Conservation (phyloP, 2,888 invertebrate genomes). For the Aquatica leii region DNA sequence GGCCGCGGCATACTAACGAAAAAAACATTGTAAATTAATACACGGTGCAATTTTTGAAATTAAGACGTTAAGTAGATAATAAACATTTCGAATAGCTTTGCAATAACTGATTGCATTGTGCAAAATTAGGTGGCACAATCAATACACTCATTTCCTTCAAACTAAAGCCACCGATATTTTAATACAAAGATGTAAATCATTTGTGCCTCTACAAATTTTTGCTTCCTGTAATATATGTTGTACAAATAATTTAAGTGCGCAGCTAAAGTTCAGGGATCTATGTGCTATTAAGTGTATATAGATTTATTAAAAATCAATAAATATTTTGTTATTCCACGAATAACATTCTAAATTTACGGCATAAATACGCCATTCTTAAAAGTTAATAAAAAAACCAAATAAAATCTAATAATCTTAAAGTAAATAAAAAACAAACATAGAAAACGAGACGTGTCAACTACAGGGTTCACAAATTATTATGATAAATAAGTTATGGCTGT, state of each 20-base stretch:
- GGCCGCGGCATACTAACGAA: slow-evolving; percentile 76
- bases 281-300: slow-evolving; percentile 28
- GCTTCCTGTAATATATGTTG: slow-evolving; percentile 27
- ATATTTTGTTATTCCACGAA: background rate
- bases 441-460: slow-evolving; percentile 44
- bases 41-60: slow-evolving; percentile 30
- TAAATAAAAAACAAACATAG: slow-evolving; percentile 25
- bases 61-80: slow-evolving; percentile 15
- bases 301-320: slow-evolving; percentile 13
- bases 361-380: background rate
- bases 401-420: slow-evolving; percentile 20
- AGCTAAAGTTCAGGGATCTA: slow-evolving; percentile 35
- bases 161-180: slow-evolving; percentile 6
- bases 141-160: too few species aligned
- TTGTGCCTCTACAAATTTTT: slow-evolving; percentile 25
- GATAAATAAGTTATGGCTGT: slow-evolving; percentile 53
- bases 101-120: slow-evolving; percentile 12
- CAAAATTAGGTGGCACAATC: background rate
- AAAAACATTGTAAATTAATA: slow-evolving; percentile 21
- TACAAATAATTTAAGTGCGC: slow-evolving; percentile 24
- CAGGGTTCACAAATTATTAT: slow-evolving; percentile 49
- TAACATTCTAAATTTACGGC: background rate
- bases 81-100: slow-evolving; percentile 21
- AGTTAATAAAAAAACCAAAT: slow-evolving; percentile 8
- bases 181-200: background rate